These are phyloP conservation scores for Pogonomyrmex californicus DNA, from an alignment of 1,140 invertebrate genomes.

Conservation along the genomic window DNA sequence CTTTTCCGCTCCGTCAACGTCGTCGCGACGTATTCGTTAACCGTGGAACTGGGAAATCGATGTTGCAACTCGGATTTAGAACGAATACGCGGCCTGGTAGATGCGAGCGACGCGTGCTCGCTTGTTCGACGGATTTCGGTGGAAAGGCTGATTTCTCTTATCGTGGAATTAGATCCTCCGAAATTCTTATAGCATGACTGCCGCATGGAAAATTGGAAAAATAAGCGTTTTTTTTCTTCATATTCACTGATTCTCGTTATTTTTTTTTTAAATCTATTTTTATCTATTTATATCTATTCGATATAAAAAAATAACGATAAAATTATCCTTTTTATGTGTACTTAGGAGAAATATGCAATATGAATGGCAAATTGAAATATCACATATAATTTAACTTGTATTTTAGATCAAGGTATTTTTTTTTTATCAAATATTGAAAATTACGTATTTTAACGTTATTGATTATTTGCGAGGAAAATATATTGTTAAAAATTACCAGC, in stretches of 20 bases:
- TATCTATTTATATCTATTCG: too few species aligned
- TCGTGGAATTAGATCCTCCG: slow-evolving; percentile 36
- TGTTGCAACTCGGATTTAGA: slow-evolving; percentile 58
- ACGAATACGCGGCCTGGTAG: slow-evolving; percentile 52
- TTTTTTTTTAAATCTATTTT: too few species aligned
- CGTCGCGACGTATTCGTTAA: slow-evolving; percentile 49
- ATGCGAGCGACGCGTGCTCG: slow-evolving; percentile 25
- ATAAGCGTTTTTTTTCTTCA: slow-evolving; percentile 31
- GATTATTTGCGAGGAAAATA: background rate
- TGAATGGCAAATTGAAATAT: slow-evolving; percentile 6
- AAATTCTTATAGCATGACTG: slow-evolving; percentile 7
- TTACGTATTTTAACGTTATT: slow-evolving; percentile 12
- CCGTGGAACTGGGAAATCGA: slow-evolving; percentile 43
- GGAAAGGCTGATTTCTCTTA: slow-evolving; percentile 25
- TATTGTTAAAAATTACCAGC: background rate
- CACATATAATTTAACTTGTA: slow-evolving; percentile 3
- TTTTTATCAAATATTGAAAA: background rate
- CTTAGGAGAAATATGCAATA: background rate
- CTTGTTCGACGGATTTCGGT: slow-evolving; percentile 27
- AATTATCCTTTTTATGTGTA: background rate
- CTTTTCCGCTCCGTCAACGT: slow-evolving; percentile 32
- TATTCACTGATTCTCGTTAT: background rate
- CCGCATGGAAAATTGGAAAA: slow-evolving; percentile 17
- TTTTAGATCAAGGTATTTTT: background rate
- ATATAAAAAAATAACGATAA: background rate